Percentiles rank a stretch among this genome's conserved stretches.
These are phyloP conservation scores for Borostomias antarcticus DNA, from an alignment of 2,797 vertebrate genomes.

Conservation along the genomic window DNA sequence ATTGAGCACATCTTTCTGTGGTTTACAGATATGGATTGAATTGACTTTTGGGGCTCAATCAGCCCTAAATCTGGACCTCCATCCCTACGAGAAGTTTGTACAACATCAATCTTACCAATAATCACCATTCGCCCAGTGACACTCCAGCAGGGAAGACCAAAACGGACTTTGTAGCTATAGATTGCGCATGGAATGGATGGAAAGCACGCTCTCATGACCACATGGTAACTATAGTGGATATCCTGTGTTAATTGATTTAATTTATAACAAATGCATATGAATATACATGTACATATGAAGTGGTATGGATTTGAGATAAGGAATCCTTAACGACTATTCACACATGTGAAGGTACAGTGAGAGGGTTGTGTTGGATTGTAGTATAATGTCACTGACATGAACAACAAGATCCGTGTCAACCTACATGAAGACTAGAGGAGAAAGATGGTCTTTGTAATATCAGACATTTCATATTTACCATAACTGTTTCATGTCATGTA, in stretches of 20 bases:
- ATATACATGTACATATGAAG: slow-evolving; percentile 25
- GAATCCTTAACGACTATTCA: slow-evolving; percentile 48
- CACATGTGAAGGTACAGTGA: slow-evolving; percentile 21
- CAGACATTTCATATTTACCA: slow-evolving; percentile 8
- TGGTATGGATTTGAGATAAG: slow-evolving; percentile 16
- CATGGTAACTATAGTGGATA: slow-evolving; percentile 6
- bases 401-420: background rate
- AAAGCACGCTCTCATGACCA: slow-evolving; percentile 2
- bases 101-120: background rate
- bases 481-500: background rate
- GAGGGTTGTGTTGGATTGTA: slow-evolving; percentile 22
- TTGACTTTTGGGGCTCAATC: slow-evolving; percentile 14
- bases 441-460: background rate
- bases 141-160: slow-evolving; percentile 8
- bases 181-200: background rate
- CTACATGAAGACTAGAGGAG: background rate
- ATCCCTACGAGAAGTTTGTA: background rate
- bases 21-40: slow-evolving; percentile 41
- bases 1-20: slow-evolving; percentile 23
- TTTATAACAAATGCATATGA: slow-evolving; percentile 38
- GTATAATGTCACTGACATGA: slow-evolving; percentile 33
- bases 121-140: background rate
- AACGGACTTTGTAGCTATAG: slow-evolving; percentile 14
- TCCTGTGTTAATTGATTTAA: slow-evolving; percentile 36
- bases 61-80: background rate